Evolutionary conservation across 2,113 vertebrate species (phyloP), one percentile per base, ranked within the genome.

Genomic region (Tragelaphus strepsiceros): DNA sequence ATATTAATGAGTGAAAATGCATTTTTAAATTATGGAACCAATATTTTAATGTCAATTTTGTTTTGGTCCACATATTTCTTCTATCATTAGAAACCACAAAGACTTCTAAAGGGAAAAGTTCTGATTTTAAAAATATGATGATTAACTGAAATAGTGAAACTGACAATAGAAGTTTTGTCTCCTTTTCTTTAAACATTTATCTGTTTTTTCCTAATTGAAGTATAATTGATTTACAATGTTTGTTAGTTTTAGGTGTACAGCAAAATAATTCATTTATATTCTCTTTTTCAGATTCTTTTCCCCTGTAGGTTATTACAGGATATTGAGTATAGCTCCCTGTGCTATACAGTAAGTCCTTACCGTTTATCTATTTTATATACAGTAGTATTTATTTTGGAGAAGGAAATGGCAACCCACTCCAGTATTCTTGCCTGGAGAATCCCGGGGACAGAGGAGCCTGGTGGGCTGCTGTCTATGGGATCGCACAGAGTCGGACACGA

Each of bases 11-110:
- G 9, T 17, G 67, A 62, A 88, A 93, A 77, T 86, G 12, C 13
- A 54, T 58, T 94, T 51, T 86, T 56, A 89, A 51, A 80, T 91
- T 53, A 89, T 80, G 39, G 15, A 90, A 82, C 46, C n/a, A 91
- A 32, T 85, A 93, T 74, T 83, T 90, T 90, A 90, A 91, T 46
- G 89, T 90, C 19, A 64, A 84, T 90, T 89, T 85, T 91, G 64
- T 62, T 94, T 51, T 90, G 59, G 28, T 26, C 67, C 74, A 62
- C 13, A 84, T 15, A 97, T 90, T 84, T 97, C 30, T 91, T 78
- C 51, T 77, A 39, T 74, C 49, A 78, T 28, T 71, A 84, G 32
- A 86, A 85, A 82, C 35, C 43, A 84, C 22, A 83, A 95, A 56
- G 61, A 87, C n/a, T 92, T 92, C 54, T 94, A 93, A 87, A 46